Conservation (phyloP, 2,113 vertebrate genomes). For the Petromus typicus region DNA sequence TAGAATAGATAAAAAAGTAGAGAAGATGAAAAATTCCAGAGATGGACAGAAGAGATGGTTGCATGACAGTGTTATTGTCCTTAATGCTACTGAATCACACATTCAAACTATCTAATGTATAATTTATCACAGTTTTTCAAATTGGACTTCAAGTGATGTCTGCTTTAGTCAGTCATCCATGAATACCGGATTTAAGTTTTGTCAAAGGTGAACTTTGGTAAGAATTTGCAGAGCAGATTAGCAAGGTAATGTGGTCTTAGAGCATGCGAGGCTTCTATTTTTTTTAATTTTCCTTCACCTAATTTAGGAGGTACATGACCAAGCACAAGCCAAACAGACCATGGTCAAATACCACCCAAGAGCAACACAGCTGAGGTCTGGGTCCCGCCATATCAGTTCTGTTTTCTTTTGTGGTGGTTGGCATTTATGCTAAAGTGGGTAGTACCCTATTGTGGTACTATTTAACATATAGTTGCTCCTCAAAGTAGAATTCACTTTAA, state of each 20-base stretch:
- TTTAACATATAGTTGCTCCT: neutral
- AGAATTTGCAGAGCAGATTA: neutral
- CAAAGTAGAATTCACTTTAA: neutral
- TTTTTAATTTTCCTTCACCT: neutral
- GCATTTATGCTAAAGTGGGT: neutral
- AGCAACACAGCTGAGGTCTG: neutral
- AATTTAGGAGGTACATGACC: neutral
- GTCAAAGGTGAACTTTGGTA: neutral
- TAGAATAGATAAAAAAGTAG: too few species aligned
- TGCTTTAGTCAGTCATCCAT: neutral
- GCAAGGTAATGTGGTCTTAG: neutral
- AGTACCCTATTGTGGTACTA: neutral
- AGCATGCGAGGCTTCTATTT: neutral
- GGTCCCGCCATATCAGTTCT: neutral
- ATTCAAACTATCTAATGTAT: neutral
- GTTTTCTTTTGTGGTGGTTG: neutral
- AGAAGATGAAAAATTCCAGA: neutral
- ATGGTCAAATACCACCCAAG: neutral
- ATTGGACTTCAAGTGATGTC: neutral
- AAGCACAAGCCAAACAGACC: neutral
- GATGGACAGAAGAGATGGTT: neutral
- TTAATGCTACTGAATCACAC: neutral
- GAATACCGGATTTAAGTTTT: neutral
- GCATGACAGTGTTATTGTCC: too few species aligned
- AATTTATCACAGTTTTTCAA: neutral